A percentile compares a stretch with the other conserved stretches of the same genome.
Conservation (phyloP, 2,888 invertebrate genomes). For the Sphecodes monilicornis region DNA sequence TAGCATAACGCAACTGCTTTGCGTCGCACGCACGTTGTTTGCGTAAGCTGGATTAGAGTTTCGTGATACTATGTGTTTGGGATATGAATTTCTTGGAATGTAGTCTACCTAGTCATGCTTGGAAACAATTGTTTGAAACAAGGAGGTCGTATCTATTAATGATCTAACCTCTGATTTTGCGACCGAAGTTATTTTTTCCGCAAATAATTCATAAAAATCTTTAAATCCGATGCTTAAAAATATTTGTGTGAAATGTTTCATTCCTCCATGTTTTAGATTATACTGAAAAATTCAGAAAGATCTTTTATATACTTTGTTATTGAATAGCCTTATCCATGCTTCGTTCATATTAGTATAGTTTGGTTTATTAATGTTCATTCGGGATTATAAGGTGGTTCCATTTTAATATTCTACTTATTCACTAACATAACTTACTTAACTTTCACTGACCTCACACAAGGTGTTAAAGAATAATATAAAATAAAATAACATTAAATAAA, state of each 20-base stretch:
- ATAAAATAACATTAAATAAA: too few species aligned
- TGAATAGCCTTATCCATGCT: background rate
- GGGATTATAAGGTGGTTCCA: background rate
- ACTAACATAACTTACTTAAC: background rate
- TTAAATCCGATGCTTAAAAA: background rate
- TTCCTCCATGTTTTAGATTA: background rate
- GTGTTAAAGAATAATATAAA: background rate
- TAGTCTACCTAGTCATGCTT: background rate
- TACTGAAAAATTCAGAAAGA: background rate
- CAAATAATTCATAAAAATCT: background rate
- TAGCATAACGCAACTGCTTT: constrained; percentile 10
- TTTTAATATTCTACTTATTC: background rate
- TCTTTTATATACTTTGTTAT: background rate
- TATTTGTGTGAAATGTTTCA: background rate
- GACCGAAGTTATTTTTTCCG: background rate
- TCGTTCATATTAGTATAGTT: background rate
- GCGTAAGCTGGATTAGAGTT: constrained; percentile 39
- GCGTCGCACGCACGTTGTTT: constrained; percentile 28
- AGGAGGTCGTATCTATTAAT: background rate
- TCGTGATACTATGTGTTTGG: constrained; percentile 13
- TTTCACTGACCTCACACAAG: background rate
- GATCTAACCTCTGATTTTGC: background rate
- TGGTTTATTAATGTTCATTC: background rate
- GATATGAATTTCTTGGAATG: constrained; percentile 29
- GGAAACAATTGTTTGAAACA: constrained; percentile 7